Evolutionary conservation across 2,888 invertebrate species (phyloP).

Genomic region (Pristionchus maxplancki): DNA sequence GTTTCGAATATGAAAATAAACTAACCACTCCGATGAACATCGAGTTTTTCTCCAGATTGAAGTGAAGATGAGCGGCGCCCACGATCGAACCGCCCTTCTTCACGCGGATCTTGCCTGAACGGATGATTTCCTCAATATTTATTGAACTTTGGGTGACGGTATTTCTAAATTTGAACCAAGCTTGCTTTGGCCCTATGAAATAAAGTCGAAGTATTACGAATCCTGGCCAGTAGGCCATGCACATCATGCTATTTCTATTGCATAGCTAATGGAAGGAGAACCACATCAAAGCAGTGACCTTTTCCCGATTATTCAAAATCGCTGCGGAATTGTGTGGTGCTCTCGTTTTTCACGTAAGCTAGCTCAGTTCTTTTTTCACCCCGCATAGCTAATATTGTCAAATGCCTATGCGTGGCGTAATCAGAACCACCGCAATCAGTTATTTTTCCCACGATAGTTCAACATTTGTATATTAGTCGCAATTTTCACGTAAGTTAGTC

Average conservation of each 20-base stretch:
- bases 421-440: no score
- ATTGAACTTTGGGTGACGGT: no score
- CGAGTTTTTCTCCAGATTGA: constrained; percentile 49
- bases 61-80: constrained; percentile 12
- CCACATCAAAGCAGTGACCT: not conserved
- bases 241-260: not conserved
- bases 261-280: not conserved
- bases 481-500: not conserved
- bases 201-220: no score
- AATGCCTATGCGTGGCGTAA: no score
- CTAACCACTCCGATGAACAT: constrained; percentile 38
- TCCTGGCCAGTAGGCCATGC: no score
- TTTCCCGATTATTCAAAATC: not conserved
- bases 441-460: no score
- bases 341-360: not conserved
- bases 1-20: not conserved
- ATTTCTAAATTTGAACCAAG: no score
- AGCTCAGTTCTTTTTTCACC: not conserved
- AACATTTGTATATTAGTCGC: no score
- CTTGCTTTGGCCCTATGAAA: no score
- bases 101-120: constrained; percentile 28
- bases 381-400: no score
- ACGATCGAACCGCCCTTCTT: not conserved
- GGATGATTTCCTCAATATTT: not conserved
- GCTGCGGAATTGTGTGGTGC: not conserved